Base-by-base conservation (phyloP, 2,797 vertebrate species). In the Pipistrellus pygmaeus region DNA sequence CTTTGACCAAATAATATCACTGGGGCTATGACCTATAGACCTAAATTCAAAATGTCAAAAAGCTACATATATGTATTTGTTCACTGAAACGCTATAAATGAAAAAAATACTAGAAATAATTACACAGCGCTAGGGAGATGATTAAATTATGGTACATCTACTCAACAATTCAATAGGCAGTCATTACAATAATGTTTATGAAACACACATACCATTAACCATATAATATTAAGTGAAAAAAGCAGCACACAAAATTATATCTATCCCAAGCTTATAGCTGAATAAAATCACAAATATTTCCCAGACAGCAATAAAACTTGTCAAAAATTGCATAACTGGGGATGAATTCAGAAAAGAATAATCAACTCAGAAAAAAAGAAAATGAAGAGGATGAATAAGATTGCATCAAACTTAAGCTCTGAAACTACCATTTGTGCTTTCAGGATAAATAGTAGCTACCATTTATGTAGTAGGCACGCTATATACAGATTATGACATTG, bases 91-190 rank as follows among this genome's bases (percentile, higher is more conserved):
- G 66, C 30, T 85, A 1, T 69, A 66, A 75, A 62, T 66, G 23
- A 30, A 95, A 51, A 96, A 95, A 94, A 95, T 83, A 88, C 9
- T 32, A 20, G 64, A 92, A 97, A 88, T n/a, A 93, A 92, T 41
- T 86, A 32, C 41, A 83, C 18, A 78, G 23, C 57, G 92, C 71
- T 44, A 77, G 32, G 12, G n/a, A 88, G 90, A 83, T 62, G n/a
- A 82, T 62, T 86, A 69, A 57, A 92, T 95, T 60, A 78, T 18
- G 21, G 18, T 57, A 82, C 38, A 90, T 82, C 72, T 46, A 90
- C 25, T 91, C 9, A 4, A 57, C 35, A 48, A 80, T 48, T 51
- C 18, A 62, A 51, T 81, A 81, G 72, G 21, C 30, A 55, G 55
- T 77, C 87, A 82, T 82, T 77, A 91, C 21, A 88, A 62, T 32